phyloP scores from a whole-genome alignment of 2,113 vertebrate genomes.

The Herpailurus yagouaroundi region DNA sequence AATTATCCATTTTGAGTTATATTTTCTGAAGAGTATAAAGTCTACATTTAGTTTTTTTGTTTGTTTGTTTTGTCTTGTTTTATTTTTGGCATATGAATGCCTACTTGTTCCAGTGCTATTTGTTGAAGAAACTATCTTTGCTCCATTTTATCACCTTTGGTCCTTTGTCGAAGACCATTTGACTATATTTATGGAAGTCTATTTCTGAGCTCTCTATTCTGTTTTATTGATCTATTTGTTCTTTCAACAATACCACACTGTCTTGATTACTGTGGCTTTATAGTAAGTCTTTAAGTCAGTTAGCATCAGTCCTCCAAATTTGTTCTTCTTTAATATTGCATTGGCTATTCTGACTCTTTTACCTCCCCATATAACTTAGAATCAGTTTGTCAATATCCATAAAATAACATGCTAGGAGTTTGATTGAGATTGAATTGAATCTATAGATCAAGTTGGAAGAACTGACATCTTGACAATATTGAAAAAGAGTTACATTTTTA shows the following conservation, averaged over 20 bases:
- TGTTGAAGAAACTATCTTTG: not conserved
- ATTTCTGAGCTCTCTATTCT: not conserved
- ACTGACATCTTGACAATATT: not conserved
- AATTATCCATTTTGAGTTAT: not conserved
- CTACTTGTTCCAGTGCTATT: not conserved
- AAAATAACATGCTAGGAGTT: not conserved
- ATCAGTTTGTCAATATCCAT: not conserved
- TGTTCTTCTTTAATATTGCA: not conserved
- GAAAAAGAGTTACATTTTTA: not conserved
- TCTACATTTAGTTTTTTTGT: not conserved
- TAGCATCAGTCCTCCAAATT: not conserved
- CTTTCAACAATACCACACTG: not conserved
- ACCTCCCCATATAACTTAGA: not conserved
- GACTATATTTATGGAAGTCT: not conserved
- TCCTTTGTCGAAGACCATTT: not conserved
- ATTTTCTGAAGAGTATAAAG: not conserved
- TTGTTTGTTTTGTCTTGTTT: not conserved
- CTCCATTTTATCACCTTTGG: not conserved
- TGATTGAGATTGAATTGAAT: not conserved
- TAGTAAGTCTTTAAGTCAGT: not conserved
- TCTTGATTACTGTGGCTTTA: not conserved
- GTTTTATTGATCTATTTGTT: not conserved
- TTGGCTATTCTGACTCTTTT: not conserved
- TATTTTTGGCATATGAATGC: not conserved
- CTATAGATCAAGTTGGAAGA: not conserved